Conservation (phyloP, 2,888 invertebrate genomes). For the Heliconius ethilla region DNA sequence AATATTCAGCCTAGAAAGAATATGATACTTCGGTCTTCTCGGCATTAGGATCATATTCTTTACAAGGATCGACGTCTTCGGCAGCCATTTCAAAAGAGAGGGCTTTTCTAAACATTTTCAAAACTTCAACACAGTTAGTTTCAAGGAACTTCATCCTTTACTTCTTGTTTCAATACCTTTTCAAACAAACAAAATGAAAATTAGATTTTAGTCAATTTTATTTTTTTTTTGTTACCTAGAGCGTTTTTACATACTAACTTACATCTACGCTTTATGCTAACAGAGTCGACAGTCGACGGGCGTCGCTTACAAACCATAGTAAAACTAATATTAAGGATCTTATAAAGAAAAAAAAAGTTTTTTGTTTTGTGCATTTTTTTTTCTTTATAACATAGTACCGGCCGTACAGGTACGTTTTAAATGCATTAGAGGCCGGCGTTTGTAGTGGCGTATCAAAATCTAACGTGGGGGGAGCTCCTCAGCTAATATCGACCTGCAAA, state of each 20-base stretch:
- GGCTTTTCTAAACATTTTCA: slow-evolving; percentile 79
- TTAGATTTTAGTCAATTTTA: slow-evolving; percentile 81
- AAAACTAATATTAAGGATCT: slow-evolving; percentile 20
- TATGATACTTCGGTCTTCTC: slow-evolving; percentile 73
- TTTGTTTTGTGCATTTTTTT: slow-evolving; percentile 5
- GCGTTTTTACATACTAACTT: slow-evolving; percentile 70
- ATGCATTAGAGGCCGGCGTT: slow-evolving; percentile 70
- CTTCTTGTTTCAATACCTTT: slow-evolving; percentile 92
- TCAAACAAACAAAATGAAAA: slow-evolving; percentile 90
- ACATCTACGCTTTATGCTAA: slow-evolving; percentile 65
- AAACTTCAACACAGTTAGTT: slow-evolving; percentile 81
- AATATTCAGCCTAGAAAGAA: slow-evolving; percentile 58
- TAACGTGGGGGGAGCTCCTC: slow-evolving; percentile 66
- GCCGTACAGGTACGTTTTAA: slow-evolving; percentile 67
- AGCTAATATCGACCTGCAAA: slow-evolving; percentile 83
- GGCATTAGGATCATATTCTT: slow-evolving; percentile 73
- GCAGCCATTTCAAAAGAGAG: slow-evolving; percentile 68
- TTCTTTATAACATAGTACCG: slow-evolving; percentile 46
- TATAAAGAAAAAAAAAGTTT: slow-evolving; percentile 26
- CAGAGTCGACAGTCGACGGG: slow-evolving; percentile 43
- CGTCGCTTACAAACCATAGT: slow-evolving; percentile 45
- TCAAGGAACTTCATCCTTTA: slow-evolving; percentile 88
- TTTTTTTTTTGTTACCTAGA: slow-evolving; percentile 73
- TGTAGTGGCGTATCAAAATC: slow-evolving; percentile 68
- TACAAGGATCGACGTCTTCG: slow-evolving; percentile 58